Evolutionary conservation across 2,888 invertebrate genomes (phyloP), one percentile per base, ranked within the genome.

Genomic region (Troilus luridus): DNA sequence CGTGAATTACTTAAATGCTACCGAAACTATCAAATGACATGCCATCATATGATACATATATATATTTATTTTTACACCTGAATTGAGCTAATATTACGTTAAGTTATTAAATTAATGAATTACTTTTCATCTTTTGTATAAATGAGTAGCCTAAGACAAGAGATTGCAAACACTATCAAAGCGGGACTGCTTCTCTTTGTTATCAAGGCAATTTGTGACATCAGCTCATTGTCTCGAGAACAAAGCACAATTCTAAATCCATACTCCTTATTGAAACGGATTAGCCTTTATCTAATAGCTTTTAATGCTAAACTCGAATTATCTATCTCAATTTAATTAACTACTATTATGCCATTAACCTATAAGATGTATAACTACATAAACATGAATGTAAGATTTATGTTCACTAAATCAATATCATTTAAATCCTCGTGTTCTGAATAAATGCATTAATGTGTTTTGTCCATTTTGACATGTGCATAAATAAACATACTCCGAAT

Each of bases 111-210:
- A 12, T 24, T 24, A 14, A 67, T 6, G 24, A 67, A 67, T 67
- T 67, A 67, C 67, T 67, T 67, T 67, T 67, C n/a, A 14, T 0
- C 67, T 67, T 24, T 14, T 24, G 67, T 67, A 24, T 67, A 67
- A 67, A 67, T 67, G 10, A 67, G 67, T 67, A 14, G 67, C 14
- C 24, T 67, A 17, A 67, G 67, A 67, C 67, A 67, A 67, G 67
- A 67, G 67, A 67, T 67, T 67, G 67, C 67, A 67, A 67, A 67
- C 67, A n/a, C 24, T 67, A 67, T 67, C 67, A 67, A 67, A 67
- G 67, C 24, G 24, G n/a, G 24, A 24, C 67, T 67, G 67, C 24
- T 12, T 67, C 67, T 24, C 67, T 67, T 67, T 67, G 67, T 67
- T 67, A 67, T 67, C 24, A 67, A 67, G 67, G 24, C 67, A 67